Percentiles rank a stretch among this genome's conserved stretches.
Evolutionary conservation across 2,797 vertebrate genomes (phyloP).

Genomic region (Crocidura indochinensis): DNA sequence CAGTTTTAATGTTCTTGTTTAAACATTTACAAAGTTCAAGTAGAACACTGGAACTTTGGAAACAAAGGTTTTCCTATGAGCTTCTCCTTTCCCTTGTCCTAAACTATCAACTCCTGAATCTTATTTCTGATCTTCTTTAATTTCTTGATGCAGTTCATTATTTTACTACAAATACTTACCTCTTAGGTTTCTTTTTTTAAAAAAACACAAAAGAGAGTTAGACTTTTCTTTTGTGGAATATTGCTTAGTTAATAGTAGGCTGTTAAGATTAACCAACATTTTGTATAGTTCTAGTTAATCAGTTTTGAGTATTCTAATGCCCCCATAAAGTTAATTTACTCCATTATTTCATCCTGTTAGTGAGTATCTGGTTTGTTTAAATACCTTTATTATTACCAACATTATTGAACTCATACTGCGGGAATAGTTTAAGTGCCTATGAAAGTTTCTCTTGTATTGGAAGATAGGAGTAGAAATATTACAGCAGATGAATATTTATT

Average conservation of each 20-base stretch:
- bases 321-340: not conserved
- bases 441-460: not conserved
- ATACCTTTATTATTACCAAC: not conserved
- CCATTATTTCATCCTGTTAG: not conserved
- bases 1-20: slow-evolving; percentile 1
- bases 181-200: not conserved
- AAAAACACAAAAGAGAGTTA: not conserved
- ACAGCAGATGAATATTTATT: not conserved
- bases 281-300: not conserved
- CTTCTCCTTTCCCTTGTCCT: too few species aligned
- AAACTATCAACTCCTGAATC: not conserved
- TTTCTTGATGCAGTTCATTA: slow-evolving; percentile 18
- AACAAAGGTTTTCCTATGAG: not conserved
- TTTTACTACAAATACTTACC: not conserved
- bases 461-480: not conserved
- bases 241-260: not conserved
- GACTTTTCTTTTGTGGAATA: not conserved
- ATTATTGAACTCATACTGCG: not conserved
- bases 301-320: not conserved
- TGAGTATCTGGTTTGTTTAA: not conserved
- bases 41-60: not conserved
- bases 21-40: not conserved
- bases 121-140: slow-evolving; percentile 45
- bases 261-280: not conserved
- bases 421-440: not conserved